Evolutionary conservation across 2,113 vertebrate species (phyloP).

Genomic region (Malaclemys terrapin): DNA sequence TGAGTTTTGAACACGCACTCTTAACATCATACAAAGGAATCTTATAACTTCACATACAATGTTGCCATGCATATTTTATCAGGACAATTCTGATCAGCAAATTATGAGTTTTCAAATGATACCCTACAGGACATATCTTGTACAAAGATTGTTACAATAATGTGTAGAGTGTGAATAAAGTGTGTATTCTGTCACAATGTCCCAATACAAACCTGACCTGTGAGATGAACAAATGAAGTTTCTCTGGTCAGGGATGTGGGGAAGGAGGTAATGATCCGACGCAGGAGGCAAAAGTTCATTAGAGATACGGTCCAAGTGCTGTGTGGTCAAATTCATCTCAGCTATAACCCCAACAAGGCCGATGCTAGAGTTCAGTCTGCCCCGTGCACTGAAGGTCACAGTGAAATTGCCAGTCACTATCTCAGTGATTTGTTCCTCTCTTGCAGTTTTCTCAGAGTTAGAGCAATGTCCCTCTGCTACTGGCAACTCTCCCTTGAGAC

Average conservation of each 20-base stretch:
- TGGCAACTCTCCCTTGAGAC: neutral
- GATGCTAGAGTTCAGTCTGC: neutral
- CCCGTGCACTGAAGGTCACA: accelerated
- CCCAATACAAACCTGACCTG: neutral
- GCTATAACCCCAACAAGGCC: accelerated
- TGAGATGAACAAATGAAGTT: neutral
- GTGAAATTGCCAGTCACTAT: accelerated
- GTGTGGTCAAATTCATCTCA: neutral
- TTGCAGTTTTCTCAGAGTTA: neutral
- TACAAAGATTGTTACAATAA: too few relatives aligned
- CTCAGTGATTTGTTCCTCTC: neutral
- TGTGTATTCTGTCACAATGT: too few relatives aligned
- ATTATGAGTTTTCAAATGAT: too few relatives aligned
- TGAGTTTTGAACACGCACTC: too few relatives aligned
- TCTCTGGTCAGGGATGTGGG: accelerated
- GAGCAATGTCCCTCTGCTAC: accelerated
- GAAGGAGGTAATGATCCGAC: accelerated
- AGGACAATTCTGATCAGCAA: too few relatives aligned
- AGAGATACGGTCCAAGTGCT: neutral
- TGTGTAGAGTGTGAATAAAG: too few relatives aligned
- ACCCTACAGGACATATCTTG: too few relatives aligned
- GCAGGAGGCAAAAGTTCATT: accelerated
- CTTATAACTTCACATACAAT: too few relatives aligned
- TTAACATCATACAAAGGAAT: too few relatives aligned
- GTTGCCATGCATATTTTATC: too few relatives aligned